phyloP scores from a whole-genome alignment of 2,797 vertebrate genomes.

The Clarias fuscus region DNA sequence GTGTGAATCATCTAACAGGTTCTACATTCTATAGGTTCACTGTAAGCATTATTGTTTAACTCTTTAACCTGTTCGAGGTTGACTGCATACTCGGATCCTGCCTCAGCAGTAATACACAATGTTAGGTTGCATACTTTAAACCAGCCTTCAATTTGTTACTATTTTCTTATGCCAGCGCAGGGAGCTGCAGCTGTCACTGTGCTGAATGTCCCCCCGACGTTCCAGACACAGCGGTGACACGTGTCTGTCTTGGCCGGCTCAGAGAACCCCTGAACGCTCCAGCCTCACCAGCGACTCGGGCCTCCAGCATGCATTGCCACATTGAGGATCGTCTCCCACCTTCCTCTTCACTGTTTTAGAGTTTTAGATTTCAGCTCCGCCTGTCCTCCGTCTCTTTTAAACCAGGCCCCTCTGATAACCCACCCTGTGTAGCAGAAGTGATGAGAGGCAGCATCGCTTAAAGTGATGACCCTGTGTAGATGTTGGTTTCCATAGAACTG shows the following conservation, averaged over 20 bases:
- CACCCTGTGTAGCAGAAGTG: conserved; percentile 20
- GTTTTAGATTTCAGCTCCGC: conserved; percentile 41
- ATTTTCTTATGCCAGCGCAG: neutral
- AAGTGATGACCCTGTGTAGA: conserved; percentile 19
- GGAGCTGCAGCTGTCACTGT: conserved; percentile 37
- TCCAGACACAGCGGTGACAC: conserved; percentile 27
- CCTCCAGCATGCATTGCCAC: conserved; percentile 6
- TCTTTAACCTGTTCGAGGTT: neutral
- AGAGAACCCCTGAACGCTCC: conserved; percentile 4
- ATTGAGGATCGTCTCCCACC: conserved; percentile 27
- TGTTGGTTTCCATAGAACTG: conserved; percentile 25
- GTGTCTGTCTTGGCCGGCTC: conserved; percentile 28
- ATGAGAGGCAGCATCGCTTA: conserved; percentile 11
- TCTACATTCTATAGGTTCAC: conserved; percentile 2
- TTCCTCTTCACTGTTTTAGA: conserved; percentile 12
- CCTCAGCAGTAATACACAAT: neutral
- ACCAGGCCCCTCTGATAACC: neutral
- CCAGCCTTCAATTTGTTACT: neutral
- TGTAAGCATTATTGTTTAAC: neutral
- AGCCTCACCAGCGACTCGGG: neutral
- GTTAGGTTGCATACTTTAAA: neutral
- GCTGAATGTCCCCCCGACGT: conserved; percentile 30
- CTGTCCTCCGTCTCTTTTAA: neutral
- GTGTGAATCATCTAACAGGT: conserved; percentile 13
- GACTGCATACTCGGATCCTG: neutral